Percentiles rank a stretch among this genome's conserved stretches.
phyloP scores from a whole-genome alignment of 1,140 invertebrate species.

The Drosophila mayri region DNA sequence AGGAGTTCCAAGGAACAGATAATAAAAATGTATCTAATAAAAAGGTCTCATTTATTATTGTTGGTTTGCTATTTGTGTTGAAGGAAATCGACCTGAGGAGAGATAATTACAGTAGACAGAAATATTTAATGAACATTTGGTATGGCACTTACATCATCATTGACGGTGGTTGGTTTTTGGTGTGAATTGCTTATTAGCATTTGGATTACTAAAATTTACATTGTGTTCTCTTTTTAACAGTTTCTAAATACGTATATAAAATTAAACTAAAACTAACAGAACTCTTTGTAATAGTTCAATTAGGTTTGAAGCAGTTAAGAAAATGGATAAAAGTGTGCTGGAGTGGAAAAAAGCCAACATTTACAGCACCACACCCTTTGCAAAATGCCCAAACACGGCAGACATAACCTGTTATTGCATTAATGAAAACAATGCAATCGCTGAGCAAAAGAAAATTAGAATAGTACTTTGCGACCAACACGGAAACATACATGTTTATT shows the following conservation, averaged over 20 bases:
- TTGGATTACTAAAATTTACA: background rate
- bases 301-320: background rate
- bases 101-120: too few relatives aligned
- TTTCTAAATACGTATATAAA: background rate
- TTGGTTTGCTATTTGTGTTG: too few relatives aligned
- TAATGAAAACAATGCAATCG: slow-evolving; percentile 10
- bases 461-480: slow-evolving; percentile 52
- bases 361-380: slow-evolving; percentile 24
- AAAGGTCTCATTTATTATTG: too few relatives aligned
- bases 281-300: background rate
- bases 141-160: too few relatives aligned
- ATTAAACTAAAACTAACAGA: too few relatives aligned
- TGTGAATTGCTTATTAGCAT: background rate
- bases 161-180: background rate
- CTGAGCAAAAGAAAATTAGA: slow-evolving; percentile 15
- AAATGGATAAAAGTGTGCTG: slow-evolving; percentile 48
- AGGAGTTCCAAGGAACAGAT: too few relatives aligned
- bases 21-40: too few relatives aligned
- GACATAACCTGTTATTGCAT: slow-evolving; percentile 53
- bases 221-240: background rate
- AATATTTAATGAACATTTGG: too few relatives aligned
- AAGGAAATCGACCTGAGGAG: too few relatives aligned
- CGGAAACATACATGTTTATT: slow-evolving; percentile 48
- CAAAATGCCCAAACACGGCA: slow-evolving; percentile 14
- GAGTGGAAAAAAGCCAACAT: slow-evolving; percentile 67